Evolutionary conservation across 2,888 invertebrate genomes (phyloP).

Genomic region (Andrena minutula): DNA sequence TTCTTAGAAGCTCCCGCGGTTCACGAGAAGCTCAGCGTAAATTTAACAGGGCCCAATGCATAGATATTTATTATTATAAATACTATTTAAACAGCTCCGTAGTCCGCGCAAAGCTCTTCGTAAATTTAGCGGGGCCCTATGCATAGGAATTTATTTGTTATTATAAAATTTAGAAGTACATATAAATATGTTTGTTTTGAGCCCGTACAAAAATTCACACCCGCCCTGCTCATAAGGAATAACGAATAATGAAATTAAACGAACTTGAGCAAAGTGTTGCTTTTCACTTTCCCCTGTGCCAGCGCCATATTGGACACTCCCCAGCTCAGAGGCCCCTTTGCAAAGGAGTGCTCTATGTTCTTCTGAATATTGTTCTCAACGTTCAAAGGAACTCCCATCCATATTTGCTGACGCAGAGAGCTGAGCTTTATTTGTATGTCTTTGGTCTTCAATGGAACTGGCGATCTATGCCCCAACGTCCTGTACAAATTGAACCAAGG

Average conservation of each 20-base stretch:
- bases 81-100: too few relatives aligned
- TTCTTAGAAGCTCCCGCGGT: too few relatives aligned
- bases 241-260: not conserved
- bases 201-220: too few relatives aligned
- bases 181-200: too few relatives aligned
- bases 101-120: too few relatives aligned
- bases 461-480: conserved; percentile 75
- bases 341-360: conserved; percentile 55
- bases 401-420: conserved; percentile 90
- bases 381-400: conserved; percentile 88
- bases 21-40: too few relatives aligned
- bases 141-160: too few relatives aligned
- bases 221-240: conserved; percentile 1
- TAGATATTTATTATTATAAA: too few relatives aligned
- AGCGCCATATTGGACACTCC: conserved; percentile 88
- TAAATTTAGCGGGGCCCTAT: too few relatives aligned
- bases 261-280: conserved; percentile 87
- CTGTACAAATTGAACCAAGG: conserved; percentile 59
- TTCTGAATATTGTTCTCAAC: conserved; percentile 80
- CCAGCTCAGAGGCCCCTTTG: conserved; percentile 88
- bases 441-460: conserved; percentile 69
- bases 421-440: conserved; percentile 90
- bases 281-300: conserved; percentile 86
- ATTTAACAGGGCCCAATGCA: too few relatives aligned
- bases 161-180: not conserved